phyloP scores from a whole-genome alignment of 1,140 invertebrate species.

The Zaprionus nigranus region DNA sequence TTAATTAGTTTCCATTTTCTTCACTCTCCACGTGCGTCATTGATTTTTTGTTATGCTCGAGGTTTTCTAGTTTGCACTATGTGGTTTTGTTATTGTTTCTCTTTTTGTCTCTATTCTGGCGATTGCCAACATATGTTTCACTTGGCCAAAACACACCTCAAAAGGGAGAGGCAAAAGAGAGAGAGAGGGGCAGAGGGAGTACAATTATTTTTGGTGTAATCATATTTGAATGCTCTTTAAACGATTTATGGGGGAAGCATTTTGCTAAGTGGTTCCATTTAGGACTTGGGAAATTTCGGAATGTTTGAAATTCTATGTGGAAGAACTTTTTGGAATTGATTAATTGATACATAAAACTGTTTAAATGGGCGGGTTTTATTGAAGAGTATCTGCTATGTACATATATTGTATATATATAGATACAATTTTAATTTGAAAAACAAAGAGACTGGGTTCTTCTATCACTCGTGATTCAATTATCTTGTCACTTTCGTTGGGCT shows the following conservation, averaged over 20 bases:
- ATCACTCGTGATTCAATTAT: not conserved
- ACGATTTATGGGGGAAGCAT: not conserved
- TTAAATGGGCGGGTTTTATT: not conserved
- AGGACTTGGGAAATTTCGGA: not conserved
- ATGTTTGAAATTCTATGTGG: not conserved
- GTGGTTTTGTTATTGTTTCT: conserved; percentile 22
- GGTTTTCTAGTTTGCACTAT: conserved; percentile 15
- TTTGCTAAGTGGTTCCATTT: not conserved
- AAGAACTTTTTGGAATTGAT: not conserved
- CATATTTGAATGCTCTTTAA: not conserved
- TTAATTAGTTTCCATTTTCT: conserved; percentile 60
- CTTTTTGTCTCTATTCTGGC: not conserved
- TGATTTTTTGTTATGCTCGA: conserved; percentile 38
- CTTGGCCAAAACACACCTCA: not conserved
- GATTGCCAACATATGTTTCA: conserved; percentile 8
- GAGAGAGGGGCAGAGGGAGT: not conserved
- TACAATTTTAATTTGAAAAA: too few relatives aligned
- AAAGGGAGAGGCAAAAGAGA: not conserved
- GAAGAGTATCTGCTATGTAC: not conserved
- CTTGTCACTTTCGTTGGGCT: not conserved
- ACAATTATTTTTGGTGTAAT: not conserved
- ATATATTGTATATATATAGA: not conserved
- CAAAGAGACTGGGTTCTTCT: not conserved
- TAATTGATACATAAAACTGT: not conserved
- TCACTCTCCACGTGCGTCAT: conserved; percentile 36